Percentiles rank a stretch among this genome's conserved stretches.
Evolutionary conservation across 1,140 invertebrate genomes (phyloP).

Genomic region (Eciton burchellii): DNA sequence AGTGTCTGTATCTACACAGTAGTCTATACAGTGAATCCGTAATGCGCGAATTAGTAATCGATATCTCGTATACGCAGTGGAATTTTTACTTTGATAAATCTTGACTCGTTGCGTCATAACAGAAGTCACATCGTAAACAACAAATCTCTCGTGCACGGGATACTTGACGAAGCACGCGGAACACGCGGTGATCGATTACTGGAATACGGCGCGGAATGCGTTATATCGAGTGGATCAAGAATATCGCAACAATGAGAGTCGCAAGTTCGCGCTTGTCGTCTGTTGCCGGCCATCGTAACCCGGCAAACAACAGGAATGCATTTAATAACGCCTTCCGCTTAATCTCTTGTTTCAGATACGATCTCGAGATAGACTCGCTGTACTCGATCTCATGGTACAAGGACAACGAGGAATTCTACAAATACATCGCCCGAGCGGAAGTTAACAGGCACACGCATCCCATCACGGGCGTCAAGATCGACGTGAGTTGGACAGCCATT

Average conservation of each 20-base stretch:
- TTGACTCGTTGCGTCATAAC: too few species aligned
- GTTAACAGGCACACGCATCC: slow-evolving; percentile 88
- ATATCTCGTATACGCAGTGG: too few species aligned
- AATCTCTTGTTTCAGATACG: slow-evolving; percentile 79
- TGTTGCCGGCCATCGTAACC: not conserved
- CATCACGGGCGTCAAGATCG: slow-evolving; percentile 91
- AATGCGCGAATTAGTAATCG: too few species aligned
- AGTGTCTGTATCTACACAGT: too few species aligned
- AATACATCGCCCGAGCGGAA: slow-evolving; percentile 89
- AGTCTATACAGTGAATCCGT: too few species aligned
- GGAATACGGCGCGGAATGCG: not conserved
- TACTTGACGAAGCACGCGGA: not conserved
- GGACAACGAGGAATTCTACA: slow-evolving; percentile 94
- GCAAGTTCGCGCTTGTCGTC: not conserved
- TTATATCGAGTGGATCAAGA: slow-evolving; percentile 1
- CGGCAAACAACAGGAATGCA: slow-evolving; percentile 21
- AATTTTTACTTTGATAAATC: too few species aligned
- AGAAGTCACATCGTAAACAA: not conserved
- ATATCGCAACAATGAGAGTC: slow-evolving; percentile 21
- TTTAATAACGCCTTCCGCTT: slow-evolving; percentile 51
- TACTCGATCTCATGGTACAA: slow-evolving; percentile 96
- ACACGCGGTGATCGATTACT: not conserved
- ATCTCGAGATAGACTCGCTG: slow-evolving; percentile 87
- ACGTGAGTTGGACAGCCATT: slow-evolving; percentile 87
- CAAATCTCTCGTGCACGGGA: not conserved